These are phyloP conservation scores for Resseliella maxima DNA, from an alignment of 2,888 invertebrate species.

Conservation along the genomic window DNA sequence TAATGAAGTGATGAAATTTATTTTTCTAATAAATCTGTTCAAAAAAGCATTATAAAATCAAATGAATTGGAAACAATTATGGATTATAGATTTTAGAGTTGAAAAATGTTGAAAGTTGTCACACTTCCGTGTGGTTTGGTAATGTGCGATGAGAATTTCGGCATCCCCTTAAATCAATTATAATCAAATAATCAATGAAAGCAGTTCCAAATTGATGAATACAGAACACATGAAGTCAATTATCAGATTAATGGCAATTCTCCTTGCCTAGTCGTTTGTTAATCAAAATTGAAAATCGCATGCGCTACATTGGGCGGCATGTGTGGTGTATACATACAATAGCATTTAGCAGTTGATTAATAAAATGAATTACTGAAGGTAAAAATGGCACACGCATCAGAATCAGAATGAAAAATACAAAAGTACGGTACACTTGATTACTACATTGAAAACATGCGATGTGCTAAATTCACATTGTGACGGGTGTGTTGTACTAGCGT, in stretches of 20 bases:
- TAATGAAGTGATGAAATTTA: no score
- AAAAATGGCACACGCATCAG: conserved; percentile 16
- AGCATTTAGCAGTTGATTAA: conserved; percentile 34
- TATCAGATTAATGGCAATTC: background rate
- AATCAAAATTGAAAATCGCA: conserved; percentile 21
- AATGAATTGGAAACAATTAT: no score
- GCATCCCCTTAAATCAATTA: background rate
- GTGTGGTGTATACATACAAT: background rate
- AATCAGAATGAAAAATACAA: background rate
- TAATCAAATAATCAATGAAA: background rate
- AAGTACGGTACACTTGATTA: background rate
- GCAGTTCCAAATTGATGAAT: background rate
- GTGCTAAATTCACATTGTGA: conserved; percentile 15
- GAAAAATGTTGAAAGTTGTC: background rate
- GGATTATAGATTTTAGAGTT: no score
- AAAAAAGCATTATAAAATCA: no score
- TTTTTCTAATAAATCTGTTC: no score
- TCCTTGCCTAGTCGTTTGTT: background rate
- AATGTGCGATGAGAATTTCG: background rate
- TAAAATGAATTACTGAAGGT: background rate
- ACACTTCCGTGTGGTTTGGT: background rate
- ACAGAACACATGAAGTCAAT: background rate
- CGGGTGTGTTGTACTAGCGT: conserved; percentile 7
- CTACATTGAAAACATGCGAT: conserved; percentile 10
- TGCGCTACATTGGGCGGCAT: background rate